Conservation (phyloP, 2,113 vertebrate species). For the Lichenostomus cassidix region DNA sequence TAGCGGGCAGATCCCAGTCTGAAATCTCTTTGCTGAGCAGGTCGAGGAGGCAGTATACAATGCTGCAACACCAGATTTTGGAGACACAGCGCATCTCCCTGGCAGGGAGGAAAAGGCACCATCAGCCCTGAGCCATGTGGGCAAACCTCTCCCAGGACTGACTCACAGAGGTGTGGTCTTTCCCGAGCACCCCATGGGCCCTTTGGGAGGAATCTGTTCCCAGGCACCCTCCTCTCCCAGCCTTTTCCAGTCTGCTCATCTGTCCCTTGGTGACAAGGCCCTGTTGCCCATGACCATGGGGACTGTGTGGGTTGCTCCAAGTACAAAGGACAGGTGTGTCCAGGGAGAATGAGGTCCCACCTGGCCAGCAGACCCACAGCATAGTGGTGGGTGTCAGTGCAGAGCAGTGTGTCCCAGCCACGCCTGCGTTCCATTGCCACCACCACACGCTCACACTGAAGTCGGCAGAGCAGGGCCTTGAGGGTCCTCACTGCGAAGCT, state of each 20-base stretch:
- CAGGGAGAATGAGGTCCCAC: background rate
- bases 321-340: background rate
- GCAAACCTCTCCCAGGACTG: background rate
- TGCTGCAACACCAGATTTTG: background rate
- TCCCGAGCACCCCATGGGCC: too few species aligned
- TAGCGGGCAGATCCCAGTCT: background rate
- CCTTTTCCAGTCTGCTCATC: background rate
- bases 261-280: background rate
- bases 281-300: background rate
- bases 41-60: background rate
- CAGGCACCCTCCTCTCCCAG: background rate
- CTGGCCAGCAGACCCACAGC: background rate
- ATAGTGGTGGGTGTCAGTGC: too few species aligned
- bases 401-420: too few species aligned
- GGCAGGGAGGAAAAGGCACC: background rate
- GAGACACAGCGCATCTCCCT: background rate
- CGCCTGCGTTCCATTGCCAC: too few species aligned
- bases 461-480: too few species aligned
- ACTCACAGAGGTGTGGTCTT: background rate
- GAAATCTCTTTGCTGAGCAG: background rate
- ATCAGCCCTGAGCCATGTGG: background rate
- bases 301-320: background rate
- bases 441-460: too few species aligned
- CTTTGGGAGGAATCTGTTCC: background rate
- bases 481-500: too few species aligned